These are phyloP conservation scores for Allophyes oxyacanthae DNA, from an alignment of 2,888 invertebrate genomes.

Conservation along the genomic window DNA sequence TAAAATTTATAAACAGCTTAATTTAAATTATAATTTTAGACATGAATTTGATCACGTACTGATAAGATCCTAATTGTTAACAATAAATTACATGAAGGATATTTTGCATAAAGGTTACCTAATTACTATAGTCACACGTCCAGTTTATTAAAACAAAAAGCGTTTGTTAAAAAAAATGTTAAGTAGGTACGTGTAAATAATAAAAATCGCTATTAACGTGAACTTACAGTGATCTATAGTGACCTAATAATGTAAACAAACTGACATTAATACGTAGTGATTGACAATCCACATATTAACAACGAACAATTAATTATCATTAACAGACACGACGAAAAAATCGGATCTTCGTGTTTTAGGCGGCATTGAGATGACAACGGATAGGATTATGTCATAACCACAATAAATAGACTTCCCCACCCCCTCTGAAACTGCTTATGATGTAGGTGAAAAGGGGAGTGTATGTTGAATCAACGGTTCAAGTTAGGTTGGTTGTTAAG, in stretches of 20 bases:
- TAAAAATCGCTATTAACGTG: constrained; percentile 8
- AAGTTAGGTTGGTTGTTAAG: constrained; percentile 60
- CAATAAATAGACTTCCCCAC: constrained; percentile 56
- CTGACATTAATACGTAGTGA: constrained; percentile 82
- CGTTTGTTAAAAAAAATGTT: constrained; percentile 24
- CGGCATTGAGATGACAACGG: constrained; percentile 88
- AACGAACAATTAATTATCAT: constrained; percentile 84
- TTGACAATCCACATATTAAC: constrained; percentile 81
- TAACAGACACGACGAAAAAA: constrained; percentile 75
- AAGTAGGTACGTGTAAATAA: constrained; percentile 27
- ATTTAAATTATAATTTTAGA: constrained; percentile 19
- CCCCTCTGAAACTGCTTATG: constrained; percentile 47
- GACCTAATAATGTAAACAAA: constrained; percentile 67
- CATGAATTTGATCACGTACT: constrained; percentile 27
- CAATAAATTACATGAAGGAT: constrained; percentile 45
- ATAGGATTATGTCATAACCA: constrained; percentile 80
- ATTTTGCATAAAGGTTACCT: constrained; percentile 49
- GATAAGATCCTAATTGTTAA: constrained; percentile 38
- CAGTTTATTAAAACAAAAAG: constrained; percentile 42
- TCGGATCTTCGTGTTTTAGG: constrained; percentile 81
- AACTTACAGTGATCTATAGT: constrained; percentile 49
- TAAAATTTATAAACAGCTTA: constrained; percentile 14
- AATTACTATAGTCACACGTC: constrained; percentile 41
- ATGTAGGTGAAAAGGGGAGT: constrained; percentile 46
- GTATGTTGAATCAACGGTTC: constrained; percentile 63